Evolutionary conservation across 1,140 invertebrate species (phyloP).

Genomic region (Zaprionus capensis): DNA sequence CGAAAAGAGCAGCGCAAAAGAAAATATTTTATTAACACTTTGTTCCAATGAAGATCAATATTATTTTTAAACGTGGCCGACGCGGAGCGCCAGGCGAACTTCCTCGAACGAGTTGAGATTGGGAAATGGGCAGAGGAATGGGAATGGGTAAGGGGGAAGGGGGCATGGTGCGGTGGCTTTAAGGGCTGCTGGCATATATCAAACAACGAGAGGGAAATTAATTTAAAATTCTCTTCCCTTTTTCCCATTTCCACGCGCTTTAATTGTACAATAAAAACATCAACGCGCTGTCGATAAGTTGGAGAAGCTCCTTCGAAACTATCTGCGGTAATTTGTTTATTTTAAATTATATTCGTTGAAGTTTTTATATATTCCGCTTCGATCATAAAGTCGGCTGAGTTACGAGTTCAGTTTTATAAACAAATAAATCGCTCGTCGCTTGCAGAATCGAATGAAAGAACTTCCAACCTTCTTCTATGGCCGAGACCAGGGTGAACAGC

Average conservation of each 20-base stretch:
- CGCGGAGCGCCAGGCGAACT: constrained; percentile 56
- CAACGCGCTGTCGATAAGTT: constrained; percentile 51
- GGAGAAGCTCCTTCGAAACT: constrained; percentile 29
- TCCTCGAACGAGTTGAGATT: constrained; percentile 43
- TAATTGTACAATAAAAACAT: constrained; percentile 79
- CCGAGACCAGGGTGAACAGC: constrained; percentile 18
- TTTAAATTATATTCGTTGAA: constrained; percentile 81
- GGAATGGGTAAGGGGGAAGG: background rate
- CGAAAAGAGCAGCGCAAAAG: constrained; percentile 37
- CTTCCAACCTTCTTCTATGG: constrained; percentile 13
- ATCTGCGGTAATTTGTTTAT: constrained; percentile 73
- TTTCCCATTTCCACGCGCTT: constrained; percentile 42
- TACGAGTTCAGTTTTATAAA: constrained; percentile 58
- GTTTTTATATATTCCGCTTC: constrained; percentile 71
- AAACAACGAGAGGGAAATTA: constrained; percentile 67
- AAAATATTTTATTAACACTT: constrained; percentile 82
- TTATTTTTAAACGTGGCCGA: constrained; percentile 71
- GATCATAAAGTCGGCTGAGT: constrained; percentile 40
- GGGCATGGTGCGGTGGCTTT: background rate
- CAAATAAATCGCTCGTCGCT: constrained; percentile 73
- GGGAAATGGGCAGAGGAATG: background rate
- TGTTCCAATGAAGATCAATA: constrained; percentile 80
- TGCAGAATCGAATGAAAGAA: constrained; percentile 23
- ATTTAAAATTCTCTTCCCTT: constrained; percentile 57
- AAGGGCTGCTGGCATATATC: constrained; percentile 60